These are phyloP conservation scores for Strigamia crassipes DNA, from an alignment of 2,888 invertebrate species.

Conservation along the genomic window DNA sequence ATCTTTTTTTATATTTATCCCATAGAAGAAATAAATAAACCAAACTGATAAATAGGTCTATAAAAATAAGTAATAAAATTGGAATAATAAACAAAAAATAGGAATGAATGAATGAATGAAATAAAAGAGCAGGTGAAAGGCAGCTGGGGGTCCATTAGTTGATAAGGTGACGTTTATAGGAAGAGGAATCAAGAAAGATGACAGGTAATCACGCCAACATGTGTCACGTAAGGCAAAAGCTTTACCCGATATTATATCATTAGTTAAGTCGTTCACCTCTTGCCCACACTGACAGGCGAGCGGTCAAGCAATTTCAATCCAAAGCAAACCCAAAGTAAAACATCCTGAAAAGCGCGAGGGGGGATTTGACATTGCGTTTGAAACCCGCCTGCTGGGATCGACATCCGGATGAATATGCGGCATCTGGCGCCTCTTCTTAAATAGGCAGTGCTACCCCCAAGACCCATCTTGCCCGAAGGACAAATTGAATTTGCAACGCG, in stretches of 20 bases:
- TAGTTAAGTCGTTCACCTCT: neutral
- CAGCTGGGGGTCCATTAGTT: neutral
- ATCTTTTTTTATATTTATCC: neutral
- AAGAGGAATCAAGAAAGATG: conserved; percentile 1
- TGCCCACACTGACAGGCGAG: neutral
- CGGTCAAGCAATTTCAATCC: neutral
- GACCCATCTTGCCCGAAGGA: conserved; percentile 15
- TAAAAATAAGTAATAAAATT: neutral
- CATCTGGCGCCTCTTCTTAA: neutral
- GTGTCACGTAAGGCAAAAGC: neutral
- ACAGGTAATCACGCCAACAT: conserved; percentile 22
- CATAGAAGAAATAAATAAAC: conserved; percentile 10
- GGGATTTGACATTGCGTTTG: neutral
- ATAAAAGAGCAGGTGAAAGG: neutral
- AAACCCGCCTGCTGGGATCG: neutral
- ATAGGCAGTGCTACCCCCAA: neutral
- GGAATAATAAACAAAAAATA: neutral
- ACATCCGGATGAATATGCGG: conserved; percentile 22
- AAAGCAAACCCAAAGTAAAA: neutral
- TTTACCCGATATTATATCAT: neutral
- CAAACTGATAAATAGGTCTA: neutral
- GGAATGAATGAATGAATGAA: neutral
- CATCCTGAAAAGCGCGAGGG: neutral
- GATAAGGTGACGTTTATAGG: conserved; percentile 11
- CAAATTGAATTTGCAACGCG: conserved; percentile 30